Evolutionary conservation across 2,113 vertebrate species (phyloP), one percentile per base, ranked within the genome.

Genomic region (Colistium nudipinnis): DNA sequence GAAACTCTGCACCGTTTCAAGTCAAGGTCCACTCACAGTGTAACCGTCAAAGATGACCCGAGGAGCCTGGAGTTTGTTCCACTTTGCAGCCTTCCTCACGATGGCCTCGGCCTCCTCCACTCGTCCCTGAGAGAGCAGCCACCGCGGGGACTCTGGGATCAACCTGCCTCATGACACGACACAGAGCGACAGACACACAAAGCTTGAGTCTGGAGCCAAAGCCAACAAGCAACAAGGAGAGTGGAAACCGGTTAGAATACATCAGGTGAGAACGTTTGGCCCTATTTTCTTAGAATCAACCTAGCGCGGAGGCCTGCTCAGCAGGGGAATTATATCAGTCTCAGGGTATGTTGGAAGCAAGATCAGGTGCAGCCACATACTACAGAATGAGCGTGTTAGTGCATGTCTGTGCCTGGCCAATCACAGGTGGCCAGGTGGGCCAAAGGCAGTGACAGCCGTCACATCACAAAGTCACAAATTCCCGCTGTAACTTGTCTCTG

Each of bases 91-190:
- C 7, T 88, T 93, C 76, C 81, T 93, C 74, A 98, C 63, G 49
- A 96, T 93, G 19, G 70, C 86, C 74, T 97, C 95, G 8, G 96
- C 97, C 47, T 98, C 96, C 24, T 93, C 63, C 73, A 94, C 88
- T 38, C 92, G 89, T 0, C 95, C 95, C 83, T 94, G 94, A 80
- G 94, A 94, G 61, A 97, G 82, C 39, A 98, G 75, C 96, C 97
- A 98, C 0, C 95, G 93, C 4, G 97, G 96, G 57, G 96, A 98
- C 79, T 98, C 97, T 0, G 96, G 96, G 74, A 97, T 93, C 56
- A 95, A 59, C 96, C 97, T 98, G 90, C 27, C 78, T 60, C 76
- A 65, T 66, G 13, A 31, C 19, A 17, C 12, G 30, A 47, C 31
- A 83, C 1, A 80, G 20, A 54, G 13, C 39, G 12, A 52, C 2